Conservation (phyloP, 2,888 invertebrate genomes). For the Clostera curtula region DNA sequence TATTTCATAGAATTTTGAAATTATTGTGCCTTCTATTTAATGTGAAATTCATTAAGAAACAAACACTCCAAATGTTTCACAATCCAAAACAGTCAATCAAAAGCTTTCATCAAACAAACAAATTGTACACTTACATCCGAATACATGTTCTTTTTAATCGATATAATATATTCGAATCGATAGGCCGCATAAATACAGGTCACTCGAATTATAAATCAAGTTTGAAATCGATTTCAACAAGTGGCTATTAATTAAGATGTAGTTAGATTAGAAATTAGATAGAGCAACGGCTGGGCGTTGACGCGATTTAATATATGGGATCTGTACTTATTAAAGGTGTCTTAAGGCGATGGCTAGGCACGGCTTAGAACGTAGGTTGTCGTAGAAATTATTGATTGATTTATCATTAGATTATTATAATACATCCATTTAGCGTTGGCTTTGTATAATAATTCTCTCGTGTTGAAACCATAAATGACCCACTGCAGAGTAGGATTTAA, state of each 20-base stretch:
- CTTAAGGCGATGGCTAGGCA: slow-evolving; percentile 9
- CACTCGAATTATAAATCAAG: slow-evolving; percentile 70
- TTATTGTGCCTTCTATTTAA: too few species aligned
- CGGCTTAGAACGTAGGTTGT: too few species aligned
- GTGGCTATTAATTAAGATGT: slow-evolving; percentile 74
- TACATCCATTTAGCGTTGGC: too few species aligned
- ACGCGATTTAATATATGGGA: slow-evolving; percentile 50
- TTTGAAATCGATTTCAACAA: slow-evolving; percentile 72
- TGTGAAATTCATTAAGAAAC: neutral
- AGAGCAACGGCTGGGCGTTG: slow-evolving; percentile 56
- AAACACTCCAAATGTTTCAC: slow-evolving; percentile 4
- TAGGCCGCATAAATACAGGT: slow-evolving; percentile 60
- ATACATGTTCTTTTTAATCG: slow-evolving; percentile 42
- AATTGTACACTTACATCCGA: slow-evolving; percentile 29
- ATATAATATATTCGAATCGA: slow-evolving; percentile 50
- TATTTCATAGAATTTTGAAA: too few species aligned
- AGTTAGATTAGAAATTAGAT: slow-evolving; percentile 72
- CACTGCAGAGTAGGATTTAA: too few species aligned
- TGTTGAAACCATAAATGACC: too few species aligned
- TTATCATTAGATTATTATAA: too few species aligned
- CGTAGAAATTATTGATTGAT: too few species aligned
- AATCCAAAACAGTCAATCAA: slow-evolving; percentile 2
- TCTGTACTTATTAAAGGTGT: slow-evolving; percentile 27
- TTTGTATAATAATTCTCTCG: too few species aligned
- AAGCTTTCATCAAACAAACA: slow-evolving; percentile 34